Evolutionary conservation across 1,140 invertebrate species (phyloP), one percentile per base, ranked within the genome.

Genomic region (Nautilus pompilius): DNA sequence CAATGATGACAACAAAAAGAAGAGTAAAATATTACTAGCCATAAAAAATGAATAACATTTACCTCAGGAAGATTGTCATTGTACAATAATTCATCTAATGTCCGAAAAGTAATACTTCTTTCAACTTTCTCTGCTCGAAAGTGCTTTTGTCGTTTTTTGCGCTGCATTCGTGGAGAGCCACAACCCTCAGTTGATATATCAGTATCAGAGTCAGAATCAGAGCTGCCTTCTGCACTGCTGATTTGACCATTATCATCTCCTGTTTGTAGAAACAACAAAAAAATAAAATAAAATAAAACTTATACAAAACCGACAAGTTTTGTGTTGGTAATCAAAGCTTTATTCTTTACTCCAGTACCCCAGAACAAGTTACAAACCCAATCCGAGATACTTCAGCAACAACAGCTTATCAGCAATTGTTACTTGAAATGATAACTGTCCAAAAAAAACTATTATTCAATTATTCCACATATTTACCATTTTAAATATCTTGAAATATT

Each of bases 41-140:
- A 28, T 26, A 20, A 3, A 17, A 20, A 3, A 36, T 24, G n/a
- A 20, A 24, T 26, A 4, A 28, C 5, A n/a, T 51, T 80, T 84
- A 93, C 92, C 87, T 96, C 93, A 6, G 93, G 93, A 69, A 96
- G 80, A n/a, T 91, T 95, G 79, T 95, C 93, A 54, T 93, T 88
- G 78, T 94, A 95, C 0, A 90, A 87, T 24, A 93, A 85, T 77
- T 93, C 91, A 74, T 93, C 90, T 36, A 83, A 62, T 8, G 78
- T 80, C 29, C 76, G 61, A 66, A 78, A 80, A 28, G 73, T 77
- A 45, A 73, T 79, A 49, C 75, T 79, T 51, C 74, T 63, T 48
- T 80, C 71, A 5, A 80, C 73, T 58, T 74, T 77, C 53, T 76
- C 75, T 4, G 76, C 69, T 15, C 78, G 66, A 66, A 77, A 80